Evolutionary conservation across 2,113 vertebrate species (phyloP), one percentile per base, ranked within the genome.

Genomic region (Rattus rattus): DNA sequence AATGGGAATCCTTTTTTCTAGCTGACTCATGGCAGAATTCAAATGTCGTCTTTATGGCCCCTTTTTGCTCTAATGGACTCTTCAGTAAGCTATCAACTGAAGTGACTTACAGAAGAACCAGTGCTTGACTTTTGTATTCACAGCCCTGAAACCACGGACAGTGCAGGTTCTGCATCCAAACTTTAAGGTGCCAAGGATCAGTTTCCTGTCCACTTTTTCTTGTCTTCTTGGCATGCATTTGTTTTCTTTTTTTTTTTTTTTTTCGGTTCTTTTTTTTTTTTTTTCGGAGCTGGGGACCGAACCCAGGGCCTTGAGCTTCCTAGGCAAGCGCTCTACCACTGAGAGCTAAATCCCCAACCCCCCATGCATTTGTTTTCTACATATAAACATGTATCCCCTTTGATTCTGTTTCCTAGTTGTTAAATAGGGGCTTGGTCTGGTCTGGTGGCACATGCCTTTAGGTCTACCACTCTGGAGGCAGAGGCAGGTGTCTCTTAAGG

Each of bases 1-100:
- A 80, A 63, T 30, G 96, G 13, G 5, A 86, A 93, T 49, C 26
- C 65, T 84, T 94, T 84, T 69, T 70, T 75, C 69, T 61, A 81
- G 43, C 2, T n/a, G 47, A 30, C 33, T 17, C 47, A 20, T 59
- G 72, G 52, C 28, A 77, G 36, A 85, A 87, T 63, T 70, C 52
- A 39, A 39, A 86, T 69, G n/a, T 39, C 88, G 39, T 91, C 56
- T 92, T 12, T 39, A n/a, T 4, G 72, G 72, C 36, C 61, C 61
- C 72, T 73, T 61, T 47, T 56, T 16, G n/a, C 80, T 95, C 81
- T 93, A 52, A 2, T 16, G 20, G 3, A n/a, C 36, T 59, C 5
- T 75, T 81, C 26, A 33, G 8, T 11, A 56, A 84, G 17, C 24
- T 56, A 65, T 2, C 19, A 49, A 73, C 14, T 56, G 20, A 83